Base-by-base conservation (phyloP, 2,113 vertebrate genomes). In the Meleagris gallopavo region DNA sequence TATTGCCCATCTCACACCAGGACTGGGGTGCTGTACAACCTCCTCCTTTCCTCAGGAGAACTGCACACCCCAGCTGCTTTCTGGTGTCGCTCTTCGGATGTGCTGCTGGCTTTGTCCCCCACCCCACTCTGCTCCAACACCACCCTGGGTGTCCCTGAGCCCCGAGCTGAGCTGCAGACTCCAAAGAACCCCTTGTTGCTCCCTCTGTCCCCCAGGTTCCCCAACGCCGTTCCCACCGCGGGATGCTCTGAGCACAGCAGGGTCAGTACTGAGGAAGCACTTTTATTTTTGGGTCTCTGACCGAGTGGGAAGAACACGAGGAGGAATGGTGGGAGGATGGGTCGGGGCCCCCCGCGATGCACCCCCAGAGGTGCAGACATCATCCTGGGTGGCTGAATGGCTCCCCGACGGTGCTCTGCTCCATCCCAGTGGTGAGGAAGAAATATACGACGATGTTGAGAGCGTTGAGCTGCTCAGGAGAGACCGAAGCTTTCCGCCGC, bases 381-480 rank as follows among this genome's bases (percentile, higher is more conserved):
- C 5, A 57, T 15, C 25, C 2, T 1, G 55, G 38, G 34, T 58
- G 45, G 0, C 4, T 62, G 61, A 36, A 62, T 17, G 38, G 48
- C 41, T 67, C 52, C 57, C 65, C 72, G 13, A 93, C 9, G 0
- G 0, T 8, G 6, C 16, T 69, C 73, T 91, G 76, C 91, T 83
- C 83, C 3, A 0, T 38, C 0, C 0, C 90, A 97, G 96, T 73
- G 65, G 2, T 21, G 88, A 72, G 65, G 93, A 91, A 6, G 91
- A 93, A 76, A 25, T 97, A 3, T 97, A 97, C 0, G 96, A 97
- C 2, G 95, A 97, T 0, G 52, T 91, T 0, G 96, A 97, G 57
- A 19, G 93, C 0, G 12, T 65, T 64, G 83, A 83, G 40, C 12
- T 18, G 54, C 36, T 36, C 57, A 40, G 65, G 79, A 90, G 48